phyloP scores from a whole-genome alignment of 2,113 vertebrate species.

The Brachyhypopomus gauderio region DNA sequence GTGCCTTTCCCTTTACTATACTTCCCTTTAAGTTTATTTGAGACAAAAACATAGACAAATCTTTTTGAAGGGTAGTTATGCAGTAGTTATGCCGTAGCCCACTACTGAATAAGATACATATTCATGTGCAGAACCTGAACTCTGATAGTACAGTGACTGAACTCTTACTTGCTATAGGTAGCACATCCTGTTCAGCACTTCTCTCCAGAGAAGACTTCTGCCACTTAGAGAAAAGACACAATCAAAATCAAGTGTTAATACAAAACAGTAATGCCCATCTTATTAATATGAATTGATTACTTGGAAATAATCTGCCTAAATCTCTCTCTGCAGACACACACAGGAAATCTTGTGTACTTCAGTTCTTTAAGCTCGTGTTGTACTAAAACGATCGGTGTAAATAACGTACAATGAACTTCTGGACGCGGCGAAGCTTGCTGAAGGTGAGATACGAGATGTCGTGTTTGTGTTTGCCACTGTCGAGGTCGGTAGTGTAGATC shows the following conservation, averaged over 20 bases:
- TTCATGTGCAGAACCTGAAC: neutral
- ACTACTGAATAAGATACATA: no score
- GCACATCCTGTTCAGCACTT: constrained; percentile 61
- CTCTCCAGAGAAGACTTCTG: constrained; percentile 70
- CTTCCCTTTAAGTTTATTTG: no score
- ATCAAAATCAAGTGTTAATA: neutral
- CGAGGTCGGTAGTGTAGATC: constrained; percentile 89
- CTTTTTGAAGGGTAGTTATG: no score
- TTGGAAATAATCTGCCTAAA: no score
- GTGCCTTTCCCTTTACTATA: no score
- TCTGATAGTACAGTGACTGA: neutral
- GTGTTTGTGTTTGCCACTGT: constrained; percentile 88
- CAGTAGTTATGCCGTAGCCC: no score
- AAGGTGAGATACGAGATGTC: constrained; percentile 95
- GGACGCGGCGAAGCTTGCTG: constrained; percentile 77
- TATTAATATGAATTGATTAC: no score
- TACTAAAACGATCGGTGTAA: neutral
- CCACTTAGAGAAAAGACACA: constrained; percentile 78
- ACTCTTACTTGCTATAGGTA: constrained; percentile 78
- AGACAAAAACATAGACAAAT: no score
- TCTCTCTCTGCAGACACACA: no score
- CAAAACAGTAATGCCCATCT: neutral
- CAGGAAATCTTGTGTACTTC: no score
- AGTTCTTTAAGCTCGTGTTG: no score
- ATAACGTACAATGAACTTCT: constrained; percentile 85